These are phyloP conservation scores for Eptesicus fuscus DNA, from an alignment of 2,113 vertebrate genomes.

Conservation along the genomic window DNA sequence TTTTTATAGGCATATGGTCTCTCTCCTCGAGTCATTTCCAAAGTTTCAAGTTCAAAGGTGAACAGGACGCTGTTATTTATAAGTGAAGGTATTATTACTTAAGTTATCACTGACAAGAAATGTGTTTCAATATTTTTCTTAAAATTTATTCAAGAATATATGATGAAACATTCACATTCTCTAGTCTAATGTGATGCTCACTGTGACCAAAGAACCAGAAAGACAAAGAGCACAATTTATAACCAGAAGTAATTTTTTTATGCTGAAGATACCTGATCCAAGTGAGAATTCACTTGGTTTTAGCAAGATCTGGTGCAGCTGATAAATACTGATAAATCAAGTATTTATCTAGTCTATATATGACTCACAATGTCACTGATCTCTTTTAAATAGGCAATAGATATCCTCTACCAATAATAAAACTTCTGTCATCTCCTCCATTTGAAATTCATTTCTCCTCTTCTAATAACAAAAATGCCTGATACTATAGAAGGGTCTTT, in stretches of 20 bases:
- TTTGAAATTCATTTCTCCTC: not conserved
- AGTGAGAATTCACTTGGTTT: not conserved
- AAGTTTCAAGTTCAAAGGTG: constrained; percentile 24
- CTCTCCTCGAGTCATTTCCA: not conserved
- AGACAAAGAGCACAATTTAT: not conserved
- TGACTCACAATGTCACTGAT: not conserved
- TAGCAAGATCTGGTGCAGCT: not conserved
- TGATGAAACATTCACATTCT: not conserved
- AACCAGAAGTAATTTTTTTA: not conserved
- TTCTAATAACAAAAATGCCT: not conserved
- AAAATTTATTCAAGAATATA: constrained; percentile 23
- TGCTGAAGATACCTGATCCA: not conserved
- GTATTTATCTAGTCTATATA: not conserved
- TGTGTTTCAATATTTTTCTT: constrained; percentile 21
- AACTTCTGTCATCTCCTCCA: not conserved
- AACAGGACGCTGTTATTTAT: not conserved
- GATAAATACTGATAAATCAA: not conserved
- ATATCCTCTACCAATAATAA: not conserved
- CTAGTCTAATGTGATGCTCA: not conserved
- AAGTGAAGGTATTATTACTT: not conserved
- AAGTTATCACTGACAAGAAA: constrained; percentile 5
- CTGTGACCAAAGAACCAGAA: not conserved
- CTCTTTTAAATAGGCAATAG: not conserved
- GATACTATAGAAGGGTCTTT: not conserved
- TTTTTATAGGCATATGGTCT: not conserved